Conservation (phyloP, 2,797 vertebrate genomes). For the Perdix hodgsoniae region DNA sequence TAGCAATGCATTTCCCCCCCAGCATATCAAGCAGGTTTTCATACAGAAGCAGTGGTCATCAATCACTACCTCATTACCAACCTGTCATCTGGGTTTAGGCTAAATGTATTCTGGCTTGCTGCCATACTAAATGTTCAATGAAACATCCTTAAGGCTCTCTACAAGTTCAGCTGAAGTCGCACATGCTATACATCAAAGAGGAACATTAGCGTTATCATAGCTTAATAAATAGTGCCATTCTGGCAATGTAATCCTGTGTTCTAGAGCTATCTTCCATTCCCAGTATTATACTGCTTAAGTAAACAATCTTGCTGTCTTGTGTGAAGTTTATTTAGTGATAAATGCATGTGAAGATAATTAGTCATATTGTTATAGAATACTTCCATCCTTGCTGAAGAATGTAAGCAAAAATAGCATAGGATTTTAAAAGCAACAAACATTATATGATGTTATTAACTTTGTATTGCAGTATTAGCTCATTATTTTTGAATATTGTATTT, state of each 20-base stretch:
- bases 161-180: constrained; percentile 86
- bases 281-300: constrained; percentile 77
- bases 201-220: constrained; percentile 85
- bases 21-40: constrained; percentile 88
- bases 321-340: constrained; percentile 87
- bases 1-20: constrained; percentile 80
- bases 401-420: constrained; percentile 12
- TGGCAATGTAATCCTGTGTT: constrained; percentile 80
- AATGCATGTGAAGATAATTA: constrained; percentile 77
- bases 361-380: constrained; percentile 60
- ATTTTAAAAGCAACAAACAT: constrained; percentile 61
- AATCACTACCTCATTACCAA: constrained; percentile 89
- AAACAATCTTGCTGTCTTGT: constrained; percentile 81
- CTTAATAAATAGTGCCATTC: constrained; percentile 86
- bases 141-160: constrained; percentile 89
- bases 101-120: constrained; percentile 88
- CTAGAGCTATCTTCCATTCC: constrained; percentile 80
- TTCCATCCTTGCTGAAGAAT: constrained; percentile 37
- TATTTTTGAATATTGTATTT: constrained; percentile 29
- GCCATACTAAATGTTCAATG: constrained; percentile 90
- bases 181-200: constrained; percentile 85
- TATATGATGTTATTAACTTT: constrained; percentile 31
- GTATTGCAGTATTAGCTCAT: constrained; percentile 35
- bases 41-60: constrained; percentile 85
- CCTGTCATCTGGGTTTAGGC: constrained; percentile 86